Evolutionary conservation across 2,888 invertebrate genomes (phyloP), one percentile per base, ranked within the genome.

Genomic region (Ormyrus labotus): DNA sequence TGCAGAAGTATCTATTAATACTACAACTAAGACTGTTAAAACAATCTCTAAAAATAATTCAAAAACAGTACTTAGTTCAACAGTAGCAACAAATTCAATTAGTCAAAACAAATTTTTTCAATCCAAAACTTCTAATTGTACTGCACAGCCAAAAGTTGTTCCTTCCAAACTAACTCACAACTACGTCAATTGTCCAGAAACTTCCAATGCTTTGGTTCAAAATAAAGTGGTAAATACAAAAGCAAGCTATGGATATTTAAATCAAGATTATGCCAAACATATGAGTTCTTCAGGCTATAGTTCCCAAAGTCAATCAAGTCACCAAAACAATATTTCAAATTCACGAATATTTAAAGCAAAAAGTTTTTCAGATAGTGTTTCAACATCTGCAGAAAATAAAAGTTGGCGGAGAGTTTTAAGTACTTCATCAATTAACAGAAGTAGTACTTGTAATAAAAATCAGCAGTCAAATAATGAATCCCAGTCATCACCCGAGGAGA

Each of bases 171-270:
- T 34, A 61, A 71, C 5, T 57, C 55, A 13, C 58, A 81, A 68
- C 45, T 65, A 70, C 65, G 9, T 50, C 7, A 64, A 68, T 2
- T 9, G 60, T 57, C 61, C 57, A n/a, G 48, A 65, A 72, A 34
- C 69, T 19, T 58, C 68, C 55, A 81, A 58, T 69, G 74, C 70
- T 47, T 19, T 61, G 13, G 45, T 78, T 9, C 82, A 82, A 74
- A 81, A 73, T 8, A 82, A 82, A 79, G 47, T 82, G 50, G 34
- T 78, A 4, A 82, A 82, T 69, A 11, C 78, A 61, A 82, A 79
- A 8, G 82, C 82, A 2, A 82, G 19, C 67, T 82, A 70, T 81
- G 82, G 82, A 45, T 82, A 82, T 60, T 77, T 82, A 9, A 82
- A 82, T 58, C 77, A 83, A 58, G 68, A 74, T 48, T 78, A 67